Base-by-base conservation (phyloP, 2,888 invertebrate species). In the Drosophila dives region DNA sequence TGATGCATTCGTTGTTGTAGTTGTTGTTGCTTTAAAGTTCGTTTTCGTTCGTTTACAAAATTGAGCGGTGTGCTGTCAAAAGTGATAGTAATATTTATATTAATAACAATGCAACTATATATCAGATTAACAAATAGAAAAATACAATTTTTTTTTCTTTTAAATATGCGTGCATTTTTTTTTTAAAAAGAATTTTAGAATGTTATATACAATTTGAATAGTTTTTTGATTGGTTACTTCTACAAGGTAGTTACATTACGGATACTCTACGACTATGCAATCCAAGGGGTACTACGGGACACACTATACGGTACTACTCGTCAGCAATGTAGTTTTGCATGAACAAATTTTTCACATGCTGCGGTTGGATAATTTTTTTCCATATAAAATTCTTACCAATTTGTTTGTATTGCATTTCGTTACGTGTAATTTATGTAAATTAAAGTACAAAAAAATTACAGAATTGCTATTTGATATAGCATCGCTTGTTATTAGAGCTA, bases 1-100 rank as follows among this genome's bases (percentile, higher is more conserved):
- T 82, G 72, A 84, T 86, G 89, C 87, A 89, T 86, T 86, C 85
- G 83, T 77, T 66, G 70, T 81, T 69, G 65, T 72, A 62, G 61
- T 81, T 69, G 68, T 64, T 75, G 67, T 70, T 77, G 60, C 70
- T 76, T 70, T 60, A 67, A 67, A 72, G 71, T 83, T 81, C 80
- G 84, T 85, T 86, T 81, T 82, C 86, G 88, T 82, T 83, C 80
- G 80, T 86, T 89, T 90, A 91, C 83, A 85, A 79, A 84, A 90
- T 84, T 75, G 87, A 87, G 85, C 91, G 91, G 79, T 89, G 91
- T 76, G 91, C 91, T 91, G 77, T 68, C 59, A 36, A 32, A 61
- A 48, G 49, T 51, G 8, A 49, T 26, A 29, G 12, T 17, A 62
- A 29, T 33, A 4, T 11, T 23, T 20, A 17, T 17, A 62, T 60